Percentiles rank a stretch among this genome's conserved stretches.
Conservation (phyloP, 2,113 vertebrate genomes). For the Lepus americanus region DNA sequence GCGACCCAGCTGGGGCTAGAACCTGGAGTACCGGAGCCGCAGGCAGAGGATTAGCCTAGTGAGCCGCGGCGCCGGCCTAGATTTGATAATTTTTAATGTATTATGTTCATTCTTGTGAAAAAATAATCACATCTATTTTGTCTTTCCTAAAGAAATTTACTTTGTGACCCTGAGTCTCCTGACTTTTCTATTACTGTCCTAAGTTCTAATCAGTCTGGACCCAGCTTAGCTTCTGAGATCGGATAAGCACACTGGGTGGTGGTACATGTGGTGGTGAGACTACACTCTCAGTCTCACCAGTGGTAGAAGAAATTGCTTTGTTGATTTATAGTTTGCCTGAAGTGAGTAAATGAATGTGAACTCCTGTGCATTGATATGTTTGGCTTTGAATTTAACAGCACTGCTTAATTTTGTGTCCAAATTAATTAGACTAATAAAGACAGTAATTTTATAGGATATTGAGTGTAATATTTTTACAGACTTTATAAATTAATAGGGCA, state of each 20-base stretch:
- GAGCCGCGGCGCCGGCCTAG: no score
- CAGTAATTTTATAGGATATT: neutral
- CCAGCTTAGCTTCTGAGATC: no score
- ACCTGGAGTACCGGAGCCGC: no score
- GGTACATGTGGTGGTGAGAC: no score
- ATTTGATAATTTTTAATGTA: neutral
- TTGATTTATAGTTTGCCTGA: neutral
- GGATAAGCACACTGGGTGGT: no score
- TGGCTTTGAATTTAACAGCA: constrained; percentile 18
- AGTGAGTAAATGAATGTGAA: constrained; percentile 26
- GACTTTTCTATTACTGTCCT: neutral
- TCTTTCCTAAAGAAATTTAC: neutral
- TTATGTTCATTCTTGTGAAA: neutral
- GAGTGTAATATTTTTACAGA: neutral
- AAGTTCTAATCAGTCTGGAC: no score
- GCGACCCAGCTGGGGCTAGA: no score
- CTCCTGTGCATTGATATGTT: neutral
- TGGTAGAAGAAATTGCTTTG: neutral
- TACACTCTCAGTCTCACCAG: neutral
- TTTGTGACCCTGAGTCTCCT: neutral
- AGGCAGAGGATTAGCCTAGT: no score
- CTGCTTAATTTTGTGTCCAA: neutral
- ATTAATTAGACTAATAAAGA: neutral
- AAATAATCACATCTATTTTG: neutral
- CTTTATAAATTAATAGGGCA: constrained; percentile 16